phyloP scores from a whole-genome alignment of 2,888 invertebrate species.

The Heliconius erato region DNA sequence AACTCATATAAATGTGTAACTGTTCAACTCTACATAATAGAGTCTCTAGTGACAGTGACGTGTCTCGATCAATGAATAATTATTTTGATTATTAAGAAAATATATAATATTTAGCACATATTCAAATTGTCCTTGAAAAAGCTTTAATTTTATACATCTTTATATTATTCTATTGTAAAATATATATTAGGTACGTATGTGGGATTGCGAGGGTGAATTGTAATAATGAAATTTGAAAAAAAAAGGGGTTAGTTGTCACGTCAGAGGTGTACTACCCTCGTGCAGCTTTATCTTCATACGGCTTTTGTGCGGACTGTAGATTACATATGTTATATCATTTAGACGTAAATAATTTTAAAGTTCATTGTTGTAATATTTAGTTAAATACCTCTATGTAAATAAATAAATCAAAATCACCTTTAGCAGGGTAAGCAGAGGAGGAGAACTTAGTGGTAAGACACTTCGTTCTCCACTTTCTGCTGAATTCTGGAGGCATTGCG shows the following conservation, averaged over 20 bases:
- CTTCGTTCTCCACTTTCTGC: too few relatives aligned
- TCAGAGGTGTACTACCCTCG: neutral
- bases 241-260: conserved; percentile 31
- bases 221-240: conserved; percentile 9
- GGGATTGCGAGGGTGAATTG: neutral
- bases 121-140: conserved; percentile 10
- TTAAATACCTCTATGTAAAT: too few relatives aligned
- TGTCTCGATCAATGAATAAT: neutral
- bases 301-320: conserved; percentile 1
- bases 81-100: neutral
- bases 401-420: too few relatives aligned
- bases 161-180: conserved; percentile 2
- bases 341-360: too few relatives aligned
- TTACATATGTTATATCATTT: neutral
- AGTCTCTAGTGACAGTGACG: conserved; percentile 9
- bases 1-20: neutral
- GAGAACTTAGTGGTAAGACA: too few relatives aligned
- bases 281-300: conserved; percentile 5
- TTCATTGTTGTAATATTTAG: too few relatives aligned
- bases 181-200: neutral
- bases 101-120: neutral
- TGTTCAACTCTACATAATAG: neutral
- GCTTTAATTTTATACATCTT: neutral
- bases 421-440: too few relatives aligned
- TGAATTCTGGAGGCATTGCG: too few relatives aligned